Evolutionary conservation across 1,140 invertebrate genomes (phyloP).

Genomic region (Riptortus pedestris): DNA sequence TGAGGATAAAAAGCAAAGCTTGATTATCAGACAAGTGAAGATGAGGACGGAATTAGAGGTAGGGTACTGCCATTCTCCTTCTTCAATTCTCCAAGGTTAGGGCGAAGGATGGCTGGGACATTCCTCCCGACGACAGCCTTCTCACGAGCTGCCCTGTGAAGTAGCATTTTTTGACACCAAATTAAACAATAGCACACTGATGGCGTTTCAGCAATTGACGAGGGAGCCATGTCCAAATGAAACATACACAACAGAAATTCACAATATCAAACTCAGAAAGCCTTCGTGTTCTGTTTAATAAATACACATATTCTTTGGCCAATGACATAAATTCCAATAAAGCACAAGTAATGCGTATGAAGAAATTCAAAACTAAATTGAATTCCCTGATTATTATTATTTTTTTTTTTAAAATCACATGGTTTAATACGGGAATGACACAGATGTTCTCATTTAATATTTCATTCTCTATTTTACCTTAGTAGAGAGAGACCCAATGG

Average conservation of each 20-base stretch:
- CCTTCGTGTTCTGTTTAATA: background rate
- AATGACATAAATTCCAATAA: background rate
- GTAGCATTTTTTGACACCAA: background rate
- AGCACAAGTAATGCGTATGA: background rate
- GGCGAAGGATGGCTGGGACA: background rate
- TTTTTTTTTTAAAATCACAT: no score
- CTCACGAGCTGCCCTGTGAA: background rate
- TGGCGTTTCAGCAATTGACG: background rate
- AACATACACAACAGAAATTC: background rate
- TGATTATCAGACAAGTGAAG: background rate
- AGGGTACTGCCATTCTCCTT: slow-evolving; percentile 3
- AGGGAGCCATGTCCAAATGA: background rate
- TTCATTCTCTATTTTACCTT: no score
- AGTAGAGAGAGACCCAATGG: no score
- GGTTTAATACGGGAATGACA: no score
- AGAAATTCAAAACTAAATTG: background rate
- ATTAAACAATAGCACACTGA: background rate
- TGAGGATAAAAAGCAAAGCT: no score
- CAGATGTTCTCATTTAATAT: no score
- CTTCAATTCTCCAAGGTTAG: slow-evolving; percentile 1
- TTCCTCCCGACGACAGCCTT: background rate
- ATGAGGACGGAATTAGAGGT: background rate
- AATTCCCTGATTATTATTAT: background rate
- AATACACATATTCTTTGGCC: background rate
- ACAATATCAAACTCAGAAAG: background rate